Evolutionary conservation across 2,797 vertebrate species (phyloP).

Genomic region (Echiichthys vipera): DNA sequence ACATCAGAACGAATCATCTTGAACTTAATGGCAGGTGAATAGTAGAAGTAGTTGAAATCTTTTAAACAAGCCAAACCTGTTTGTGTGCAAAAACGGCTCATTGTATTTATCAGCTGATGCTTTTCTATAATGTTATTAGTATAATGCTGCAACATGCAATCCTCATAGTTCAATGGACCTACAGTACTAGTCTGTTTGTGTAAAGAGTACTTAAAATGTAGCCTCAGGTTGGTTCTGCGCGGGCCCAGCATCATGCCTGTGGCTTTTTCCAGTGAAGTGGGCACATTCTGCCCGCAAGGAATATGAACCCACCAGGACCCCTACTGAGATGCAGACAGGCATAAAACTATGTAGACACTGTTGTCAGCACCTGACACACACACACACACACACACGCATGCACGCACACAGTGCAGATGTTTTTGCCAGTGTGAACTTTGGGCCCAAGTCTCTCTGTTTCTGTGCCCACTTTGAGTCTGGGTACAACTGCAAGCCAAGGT

Average conservation of each 20-base stretch:
- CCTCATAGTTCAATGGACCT: neutral
- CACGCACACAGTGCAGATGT: slow-evolving; percentile 10
- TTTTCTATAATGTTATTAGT: neutral
- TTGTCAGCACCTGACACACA: slow-evolving; percentile 55
- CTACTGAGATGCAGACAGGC: slow-evolving; percentile 39
- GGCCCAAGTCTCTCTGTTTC: slow-evolving; percentile 39
- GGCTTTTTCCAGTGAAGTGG: slow-evolving; percentile 54
- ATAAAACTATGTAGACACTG: slow-evolving; percentile 58
- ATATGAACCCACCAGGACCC: slow-evolving; percentile 40
- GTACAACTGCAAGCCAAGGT: slow-evolving; percentile 47
- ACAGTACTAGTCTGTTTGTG: neutral
- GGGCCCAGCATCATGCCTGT: slow-evolving; percentile 2
- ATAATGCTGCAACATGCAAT: neutral
- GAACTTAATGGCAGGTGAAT: neutral
- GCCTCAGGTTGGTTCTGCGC: slow-evolving; percentile 3
- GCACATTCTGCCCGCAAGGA: slow-evolving; percentile 39
- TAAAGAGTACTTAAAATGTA: neutral
- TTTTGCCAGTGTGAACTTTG: slow-evolving; percentile 31
- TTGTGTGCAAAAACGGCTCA: too few species aligned
- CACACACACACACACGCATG: slow-evolving; percentile 10
- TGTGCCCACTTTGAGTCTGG: slow-evolving; percentile 35
- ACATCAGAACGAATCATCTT: slow-evolving; percentile 5
- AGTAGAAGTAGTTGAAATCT: neutral
- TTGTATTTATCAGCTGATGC: neutral
- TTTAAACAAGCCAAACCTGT: neutral